Percentiles rank a stretch among this genome's conserved stretches.
Conservation (phyloP, 2,888 invertebrate genomes). For the Watsonalla cultraria region DNA sequence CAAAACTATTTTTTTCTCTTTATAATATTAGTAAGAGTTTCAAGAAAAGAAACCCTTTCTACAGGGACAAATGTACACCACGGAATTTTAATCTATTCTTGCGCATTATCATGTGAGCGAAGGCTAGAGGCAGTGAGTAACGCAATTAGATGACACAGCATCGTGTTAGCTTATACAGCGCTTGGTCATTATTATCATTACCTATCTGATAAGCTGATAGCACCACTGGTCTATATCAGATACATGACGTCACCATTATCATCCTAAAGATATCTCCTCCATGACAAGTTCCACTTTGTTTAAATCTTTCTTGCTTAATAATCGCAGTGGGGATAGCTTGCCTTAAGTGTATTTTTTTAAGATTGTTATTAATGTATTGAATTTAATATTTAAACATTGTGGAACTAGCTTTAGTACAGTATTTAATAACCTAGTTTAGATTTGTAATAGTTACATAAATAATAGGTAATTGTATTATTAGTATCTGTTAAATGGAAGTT, state of each 20-base stretch:
- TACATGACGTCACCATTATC: constrained; percentile 11
- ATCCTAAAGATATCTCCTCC: constrained; percentile 15
- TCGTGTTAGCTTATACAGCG: neutral
- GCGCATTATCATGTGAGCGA: too few relatives aligned
- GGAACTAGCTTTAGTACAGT: constrained; percentile 18
- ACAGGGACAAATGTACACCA: too few relatives aligned
- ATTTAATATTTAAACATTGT: constrained; percentile 22
- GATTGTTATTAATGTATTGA: neutral
- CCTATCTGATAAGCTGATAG: neutral
- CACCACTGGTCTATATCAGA: neutral
- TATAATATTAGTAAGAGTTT: too few relatives aligned
- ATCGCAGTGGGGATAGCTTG: constrained; percentile 51
- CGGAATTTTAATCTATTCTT: too few relatives aligned
- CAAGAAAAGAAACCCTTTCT: too few relatives aligned
- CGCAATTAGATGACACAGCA: neutral
- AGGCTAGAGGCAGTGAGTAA: neutral
- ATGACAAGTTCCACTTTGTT: constrained; percentile 46
- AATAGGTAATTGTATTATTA: too few relatives aligned
- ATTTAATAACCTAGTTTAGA: too few relatives aligned
- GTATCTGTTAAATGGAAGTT: too few relatives aligned
- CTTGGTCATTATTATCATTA: neutral
- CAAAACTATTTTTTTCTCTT: too few relatives aligned
- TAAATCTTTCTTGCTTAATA: constrained; percentile 21
- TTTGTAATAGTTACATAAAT: too few relatives aligned
- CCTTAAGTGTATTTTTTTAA: constrained; percentile 14